Evolutionary conservation across 2,113 vertebrate species (phyloP).

Genomic region (Tetrax tetrax): DNA sequence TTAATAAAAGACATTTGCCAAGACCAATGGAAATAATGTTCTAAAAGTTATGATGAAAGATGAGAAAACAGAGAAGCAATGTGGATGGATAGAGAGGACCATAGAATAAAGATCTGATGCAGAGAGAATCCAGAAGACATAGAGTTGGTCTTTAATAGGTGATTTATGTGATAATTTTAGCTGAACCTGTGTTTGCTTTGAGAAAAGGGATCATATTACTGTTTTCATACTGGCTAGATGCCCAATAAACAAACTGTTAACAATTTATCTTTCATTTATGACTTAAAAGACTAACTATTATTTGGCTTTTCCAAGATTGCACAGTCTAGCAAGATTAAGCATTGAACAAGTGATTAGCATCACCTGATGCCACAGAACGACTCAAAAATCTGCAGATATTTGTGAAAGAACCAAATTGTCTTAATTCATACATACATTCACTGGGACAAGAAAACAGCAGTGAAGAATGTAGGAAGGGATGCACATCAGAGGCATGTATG

Average conservation of each 20-base stretch:
- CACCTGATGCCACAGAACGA: not conserved
- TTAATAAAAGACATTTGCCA: not conserved
- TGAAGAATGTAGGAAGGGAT: not conserved
- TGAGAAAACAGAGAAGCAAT: not conserved
- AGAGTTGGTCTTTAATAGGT: not conserved
- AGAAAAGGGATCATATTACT: not conserved
- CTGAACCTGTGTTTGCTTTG: not conserved
- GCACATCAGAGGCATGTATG: not conserved
- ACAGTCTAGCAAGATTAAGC: not conserved
- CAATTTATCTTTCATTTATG: not conserved
- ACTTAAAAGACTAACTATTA: not conserved
- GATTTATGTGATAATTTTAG: not conserved
- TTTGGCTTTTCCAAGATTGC: not conserved
- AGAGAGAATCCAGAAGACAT: not conserved
- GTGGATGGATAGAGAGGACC: not conserved
- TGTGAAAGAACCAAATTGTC: not conserved
- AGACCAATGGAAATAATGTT: slow-evolving; percentile 6
- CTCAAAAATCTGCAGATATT: not conserved
- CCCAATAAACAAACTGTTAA: not conserved
- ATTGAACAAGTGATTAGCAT: not conserved
- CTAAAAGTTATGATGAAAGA: not conserved
- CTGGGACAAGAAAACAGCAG: not conserved
- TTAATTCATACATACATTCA: not conserved
- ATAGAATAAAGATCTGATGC: not conserved
- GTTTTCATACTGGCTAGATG: not conserved